Percentiles rank a stretch among this genome's conserved stretches.
These are phyloP conservation scores for Papio anubis DNA, from an alignment of 2,113 vertebrate genomes.

Conservation along the genomic window DNA sequence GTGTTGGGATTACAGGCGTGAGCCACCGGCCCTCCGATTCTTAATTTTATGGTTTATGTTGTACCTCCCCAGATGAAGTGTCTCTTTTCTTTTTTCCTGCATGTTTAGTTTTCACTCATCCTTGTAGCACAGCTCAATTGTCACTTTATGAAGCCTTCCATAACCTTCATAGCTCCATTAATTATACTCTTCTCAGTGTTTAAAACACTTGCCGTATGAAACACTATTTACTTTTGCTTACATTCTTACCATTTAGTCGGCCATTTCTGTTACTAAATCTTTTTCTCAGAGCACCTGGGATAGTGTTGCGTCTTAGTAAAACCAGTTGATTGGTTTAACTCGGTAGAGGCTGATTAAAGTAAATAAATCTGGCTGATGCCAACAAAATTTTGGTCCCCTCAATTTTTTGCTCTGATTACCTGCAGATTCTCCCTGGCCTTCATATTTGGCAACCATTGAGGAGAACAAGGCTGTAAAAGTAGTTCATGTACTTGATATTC, in stretches of 20 bases:
- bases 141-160: background rate
- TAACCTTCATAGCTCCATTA: background rate
- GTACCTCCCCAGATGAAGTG: background rate
- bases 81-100: background rate
- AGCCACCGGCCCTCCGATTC: background rate
- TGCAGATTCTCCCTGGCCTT: background rate
- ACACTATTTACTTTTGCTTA: conserved; percentile 19
- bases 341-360: background rate
- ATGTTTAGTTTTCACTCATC: background rate
- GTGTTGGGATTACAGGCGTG: too few species aligned
- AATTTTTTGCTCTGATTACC: background rate
- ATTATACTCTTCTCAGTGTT: background rate
- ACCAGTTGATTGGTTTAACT: background rate
- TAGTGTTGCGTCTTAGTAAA: background rate
- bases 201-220: background rate
- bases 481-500: background rate
- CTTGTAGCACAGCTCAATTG: background rate
- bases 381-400: background rate
- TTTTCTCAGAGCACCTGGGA: background rate
- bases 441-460: background rate
- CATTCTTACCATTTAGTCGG: background rate
- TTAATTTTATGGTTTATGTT: background rate
- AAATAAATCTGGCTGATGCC: background rate
- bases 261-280: conserved; percentile 13
- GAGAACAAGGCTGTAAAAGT: background rate